Conservation (phyloP, 1,140 invertebrate species). For the Drosophila carrolli region DNA sequence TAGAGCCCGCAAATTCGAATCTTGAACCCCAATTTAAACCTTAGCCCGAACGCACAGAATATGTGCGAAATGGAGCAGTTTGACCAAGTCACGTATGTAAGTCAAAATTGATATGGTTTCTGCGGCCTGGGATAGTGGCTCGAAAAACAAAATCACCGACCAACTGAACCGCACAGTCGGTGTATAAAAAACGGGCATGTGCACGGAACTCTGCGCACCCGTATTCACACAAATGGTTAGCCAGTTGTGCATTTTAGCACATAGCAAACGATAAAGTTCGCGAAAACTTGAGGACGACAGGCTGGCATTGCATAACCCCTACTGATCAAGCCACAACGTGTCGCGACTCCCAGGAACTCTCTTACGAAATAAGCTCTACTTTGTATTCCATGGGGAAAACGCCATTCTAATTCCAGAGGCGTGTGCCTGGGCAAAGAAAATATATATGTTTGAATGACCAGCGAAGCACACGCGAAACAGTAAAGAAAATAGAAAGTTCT, state of each 20-base stretch:
- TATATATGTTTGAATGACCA: slow-evolving; percentile 1
- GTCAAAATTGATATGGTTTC: slow-evolving; percentile 62
- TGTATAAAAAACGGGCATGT: slow-evolving; percentile 33
- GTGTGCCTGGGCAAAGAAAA: slow-evolving; percentile 3
- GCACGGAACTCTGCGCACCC: slow-evolving; percentile 16
- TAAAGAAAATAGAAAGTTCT: slow-evolving; percentile 84
- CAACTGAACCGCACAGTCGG: slow-evolving; percentile 22
- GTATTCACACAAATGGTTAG: slow-evolving; percentile 35
- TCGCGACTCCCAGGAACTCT: slow-evolving; percentile 17
- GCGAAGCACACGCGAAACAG: slow-evolving; percentile 57
- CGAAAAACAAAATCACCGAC: slow-evolving; percentile 19
- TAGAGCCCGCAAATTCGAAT: slow-evolving; percentile 8
- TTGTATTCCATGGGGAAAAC: slow-evolving; percentile 12
- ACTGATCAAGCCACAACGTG: background rate
- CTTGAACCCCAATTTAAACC: background rate
- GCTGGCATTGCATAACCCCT: slow-evolving; percentile 20
- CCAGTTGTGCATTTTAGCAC: slow-evolving; percentile 70
- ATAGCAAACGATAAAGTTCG: slow-evolving; percentile 58
- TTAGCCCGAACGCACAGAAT: slow-evolving; percentile 14
- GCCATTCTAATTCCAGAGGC: slow-evolving; percentile 9
- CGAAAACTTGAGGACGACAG: slow-evolving; percentile 33
- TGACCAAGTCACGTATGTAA: slow-evolving; percentile 77
- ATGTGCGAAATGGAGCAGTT: slow-evolving; percentile 65
- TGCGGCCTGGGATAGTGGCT: slow-evolving; percentile 30
- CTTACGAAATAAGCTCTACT: slow-evolving; percentile 15